These are phyloP conservation scores for Thecocarcelia acutangulata DNA, from an alignment of 2,888 invertebrate genomes.

Conservation along the genomic window DNA sequence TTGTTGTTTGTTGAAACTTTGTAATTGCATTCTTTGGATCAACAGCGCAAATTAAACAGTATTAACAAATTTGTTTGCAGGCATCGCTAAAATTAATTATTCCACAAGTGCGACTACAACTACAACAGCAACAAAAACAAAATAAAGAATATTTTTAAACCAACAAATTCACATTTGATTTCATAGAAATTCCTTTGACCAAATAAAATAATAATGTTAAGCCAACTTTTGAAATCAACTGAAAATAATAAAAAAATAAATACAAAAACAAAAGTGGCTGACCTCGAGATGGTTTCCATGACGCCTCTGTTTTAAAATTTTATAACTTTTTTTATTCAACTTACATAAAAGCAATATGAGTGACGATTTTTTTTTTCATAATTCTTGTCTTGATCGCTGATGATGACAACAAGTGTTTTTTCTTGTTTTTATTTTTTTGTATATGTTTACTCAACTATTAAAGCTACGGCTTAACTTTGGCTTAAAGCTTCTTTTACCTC, in stretches of 20 bases:
- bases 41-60: constrained; percentile 17
- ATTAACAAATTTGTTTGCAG: constrained; percentile 15
- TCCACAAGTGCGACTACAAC: constrained; percentile 20
- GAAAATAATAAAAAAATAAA: too few species aligned
- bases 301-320: constrained; percentile 67
- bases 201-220: constrained; percentile 19
- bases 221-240: constrained; percentile 41
- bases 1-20: constrained; percentile 34
- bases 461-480: constrained; percentile 36
- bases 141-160: not conserved
- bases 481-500: constrained; percentile 16
- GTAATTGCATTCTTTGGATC: constrained; percentile 50
- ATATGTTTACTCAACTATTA: constrained; percentile 17
- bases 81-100: constrained; percentile 42
- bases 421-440: constrained; percentile 3
- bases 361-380: constrained; percentile 41
- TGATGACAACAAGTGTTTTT: constrained; percentile 67
- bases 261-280: constrained; percentile 67
- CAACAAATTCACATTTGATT: constrained; percentile 32
- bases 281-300: constrained; percentile 73
- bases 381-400: constrained; percentile 53
- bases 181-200: constrained; percentile 28
- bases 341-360: constrained; percentile 31
- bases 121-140: not conserved
- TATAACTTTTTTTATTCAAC: constrained; percentile 37